phyloP scores from a whole-genome alignment of 2,113 vertebrate species.

The Fulmarus glacialis region DNA sequence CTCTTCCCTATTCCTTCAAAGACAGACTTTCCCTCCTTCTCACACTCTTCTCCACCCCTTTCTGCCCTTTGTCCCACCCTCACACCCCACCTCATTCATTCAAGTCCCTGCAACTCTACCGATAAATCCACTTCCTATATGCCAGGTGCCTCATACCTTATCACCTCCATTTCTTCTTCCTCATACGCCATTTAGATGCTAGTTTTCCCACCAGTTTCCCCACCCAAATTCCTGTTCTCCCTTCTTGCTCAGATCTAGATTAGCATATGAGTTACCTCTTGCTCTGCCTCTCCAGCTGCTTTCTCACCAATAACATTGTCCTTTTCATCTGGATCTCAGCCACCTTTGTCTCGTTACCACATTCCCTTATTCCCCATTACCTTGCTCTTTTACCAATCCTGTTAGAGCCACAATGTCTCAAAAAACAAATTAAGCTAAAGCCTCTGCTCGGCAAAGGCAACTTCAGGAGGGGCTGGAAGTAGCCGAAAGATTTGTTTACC shows the following conservation, averaged over 20 bases:
- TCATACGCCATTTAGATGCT: background rate
- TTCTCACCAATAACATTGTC: background rate
- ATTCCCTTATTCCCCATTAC: background rate
- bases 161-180: background rate
- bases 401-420: background rate
- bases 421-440: background rate
- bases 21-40: background rate
- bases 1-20: background rate
- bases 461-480: background rate
- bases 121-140: background rate
- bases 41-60: background rate
- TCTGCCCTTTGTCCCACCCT: background rate
- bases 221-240: background rate
- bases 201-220: background rate
- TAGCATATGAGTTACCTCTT: background rate
- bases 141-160: accelerated
- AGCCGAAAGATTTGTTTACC: background rate
- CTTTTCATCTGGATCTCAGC: background rate
- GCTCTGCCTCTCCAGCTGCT: background rate
- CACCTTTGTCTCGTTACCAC: accelerated
- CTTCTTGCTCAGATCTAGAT: background rate
- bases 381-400: background rate
- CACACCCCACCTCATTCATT: background rate
- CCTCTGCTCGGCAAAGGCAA: background rate
- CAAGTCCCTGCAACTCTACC: background rate